A percentile compares a stretch with the other conserved stretches of the same genome.
These are phyloP conservation scores for Euborellia annulipes DNA, from an alignment of 1,140 invertebrate genomes.

Conservation along the genomic window DNA sequence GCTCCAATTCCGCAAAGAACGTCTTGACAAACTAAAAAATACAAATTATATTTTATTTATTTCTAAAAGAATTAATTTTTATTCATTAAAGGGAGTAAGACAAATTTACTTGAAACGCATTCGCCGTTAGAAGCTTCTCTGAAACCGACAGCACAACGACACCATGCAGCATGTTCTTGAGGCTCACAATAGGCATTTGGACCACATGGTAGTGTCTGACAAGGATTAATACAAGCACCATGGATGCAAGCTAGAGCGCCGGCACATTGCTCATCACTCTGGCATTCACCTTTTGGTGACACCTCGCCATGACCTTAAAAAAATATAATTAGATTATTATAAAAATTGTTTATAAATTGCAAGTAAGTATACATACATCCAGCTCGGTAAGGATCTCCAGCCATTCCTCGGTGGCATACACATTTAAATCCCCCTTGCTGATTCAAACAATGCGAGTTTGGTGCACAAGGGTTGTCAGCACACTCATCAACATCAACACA, in stretches of 20 bases:
- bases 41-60: no score
- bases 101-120: slow-evolving; percentile 63
- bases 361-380: slow-evolving; percentile 48
- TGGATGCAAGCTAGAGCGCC: slow-evolving; percentile 59
- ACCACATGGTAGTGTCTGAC: slow-evolving; percentile 55
- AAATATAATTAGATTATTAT: neutral
- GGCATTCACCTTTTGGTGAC: slow-evolving; percentile 36
- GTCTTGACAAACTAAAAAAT: slow-evolving; percentile 50
- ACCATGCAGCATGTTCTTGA: slow-evolving; percentile 75
- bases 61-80: no score
- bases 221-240: slow-evolving; percentile 66
- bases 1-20: slow-evolving; percentile 67
- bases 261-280: slow-evolving; percentile 57
- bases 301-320: slow-evolving; percentile 26
- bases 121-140: slow-evolving; percentile 54
- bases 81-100: slow-evolving; percentile 6
- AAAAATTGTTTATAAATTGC: neutral
- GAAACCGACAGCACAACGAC: slow-evolving; percentile 67
- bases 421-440: slow-evolving; percentile 70
- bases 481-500: slow-evolving; percentile 72
- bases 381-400: slow-evolving; percentile 65
- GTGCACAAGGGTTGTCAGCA: slow-evolving; percentile 58
- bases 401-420: slow-evolving; percentile 61
- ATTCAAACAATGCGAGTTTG: slow-evolving; percentile 73
- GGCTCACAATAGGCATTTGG: slow-evolving; percentile 73